Base-by-base conservation (phyloP, 2,888 invertebrate genomes). In the Cheilosia soror region DNA sequence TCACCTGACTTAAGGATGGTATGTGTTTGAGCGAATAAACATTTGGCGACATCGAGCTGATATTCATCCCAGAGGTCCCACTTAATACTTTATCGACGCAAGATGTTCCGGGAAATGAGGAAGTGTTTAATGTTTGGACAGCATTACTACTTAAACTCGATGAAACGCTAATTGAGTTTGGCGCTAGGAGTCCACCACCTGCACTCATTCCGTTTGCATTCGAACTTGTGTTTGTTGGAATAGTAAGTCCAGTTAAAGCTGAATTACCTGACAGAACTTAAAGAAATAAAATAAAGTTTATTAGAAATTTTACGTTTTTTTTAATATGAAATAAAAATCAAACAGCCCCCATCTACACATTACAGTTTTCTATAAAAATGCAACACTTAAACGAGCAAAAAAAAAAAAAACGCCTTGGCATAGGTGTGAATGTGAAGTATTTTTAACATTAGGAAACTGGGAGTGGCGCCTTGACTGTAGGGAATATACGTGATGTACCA, bases 111-210 rank as follows among this genome's bases (percentile, higher is more conserved):
- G 89, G 82, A 66, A 87, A 87, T 80, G 89, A 89, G 53, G 90
- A 88, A 77, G 90, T 88, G 88, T 95, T 95, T 88, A 95, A 94
- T 76, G 90, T 89, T 88, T 91, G 91, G 88, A 95, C 92, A 81
- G 94, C 95, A 93, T 95, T 95, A 89, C 94, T 95, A 88, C 95
- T 95, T 87, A 95, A 94, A 90, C 95, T 95, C 87, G 95, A 93
- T 89, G 95, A 94, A 90, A 95, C 93, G 88, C 91, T 90, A 83
- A 91, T 89, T 87, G 91, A 90, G 87, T 91, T 92, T 88, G 90
- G 89, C 89, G 90, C 80, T 73, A 31, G 20, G 15, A 84, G 31
- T 42, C 85, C 87, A 89, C 94, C 94, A 92, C 92, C 87, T 58
- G 90, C 47, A 65, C 40, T 82, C 51, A 76, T 81, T 42, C 72